Percentiles rank a stretch among this genome's conserved stretches.
These are phyloP conservation scores for Spodoptera picta DNA, from an alignment of 2,888 invertebrate species.

Conservation along the genomic window DNA sequence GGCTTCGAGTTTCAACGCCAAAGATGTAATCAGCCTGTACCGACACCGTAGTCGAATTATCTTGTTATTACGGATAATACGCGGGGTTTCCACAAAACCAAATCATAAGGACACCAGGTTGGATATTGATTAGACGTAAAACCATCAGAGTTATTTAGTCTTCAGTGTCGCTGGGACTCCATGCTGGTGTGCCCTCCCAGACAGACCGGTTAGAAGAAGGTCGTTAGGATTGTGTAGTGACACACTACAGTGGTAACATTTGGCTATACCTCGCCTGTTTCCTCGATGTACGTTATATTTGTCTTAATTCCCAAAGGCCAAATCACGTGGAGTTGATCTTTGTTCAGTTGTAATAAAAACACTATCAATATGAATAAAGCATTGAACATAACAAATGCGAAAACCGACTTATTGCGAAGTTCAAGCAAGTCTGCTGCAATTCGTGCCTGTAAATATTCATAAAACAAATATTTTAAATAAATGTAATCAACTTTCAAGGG, in stretches of 20 bases:
- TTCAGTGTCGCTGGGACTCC: constrained; percentile 79
- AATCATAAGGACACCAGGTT: constrained; percentile 62
- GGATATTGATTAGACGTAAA: constrained; percentile 77
- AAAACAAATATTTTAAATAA: constrained; percentile 79
- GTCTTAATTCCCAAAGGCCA: constrained; percentile 99
- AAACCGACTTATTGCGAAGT: constrained; percentile 98
- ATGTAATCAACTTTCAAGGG: constrained; percentile 87
- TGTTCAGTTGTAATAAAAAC: constrained; percentile 99
- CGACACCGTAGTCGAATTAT: constrained; percentile 48
- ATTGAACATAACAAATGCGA: constrained; percentile 99
- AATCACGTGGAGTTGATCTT: constrained; percentile 98
- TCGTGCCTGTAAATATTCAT: constrained; percentile 92
- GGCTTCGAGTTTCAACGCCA: constrained; percentile 25
- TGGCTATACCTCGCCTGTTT: constrained; percentile 95
- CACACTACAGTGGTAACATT: constrained; percentile 83
- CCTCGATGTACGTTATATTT: constrained; percentile 97
- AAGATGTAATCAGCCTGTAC: constrained; percentile 26
- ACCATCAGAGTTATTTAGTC: constrained; percentile 78
- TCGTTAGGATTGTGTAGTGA: constrained; percentile 87
- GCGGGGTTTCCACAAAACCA: constrained; percentile 57
- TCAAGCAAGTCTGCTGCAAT: constrained; percentile 97
- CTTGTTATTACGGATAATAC: constrained; percentile 41
- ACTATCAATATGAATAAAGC: constrained; percentile 99
- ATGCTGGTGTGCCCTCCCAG: constrained; percentile 87
- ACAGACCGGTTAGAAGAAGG: constrained; percentile 87